Conservation (phyloP, 2,888 invertebrate genomes). For the Athripsodes cinereus region DNA sequence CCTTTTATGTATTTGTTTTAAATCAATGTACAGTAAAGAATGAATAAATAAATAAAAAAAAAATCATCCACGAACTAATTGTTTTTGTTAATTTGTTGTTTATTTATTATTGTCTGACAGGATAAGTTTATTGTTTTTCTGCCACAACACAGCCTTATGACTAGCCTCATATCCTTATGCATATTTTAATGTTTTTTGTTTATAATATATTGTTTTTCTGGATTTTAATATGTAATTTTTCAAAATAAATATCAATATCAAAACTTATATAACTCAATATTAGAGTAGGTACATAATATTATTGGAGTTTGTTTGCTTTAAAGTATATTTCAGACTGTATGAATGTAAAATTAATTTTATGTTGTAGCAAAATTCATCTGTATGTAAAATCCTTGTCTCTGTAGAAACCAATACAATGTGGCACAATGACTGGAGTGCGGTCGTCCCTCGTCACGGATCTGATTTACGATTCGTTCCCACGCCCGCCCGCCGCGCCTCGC, state of each 20-base stretch:
- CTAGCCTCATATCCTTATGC: not conserved
- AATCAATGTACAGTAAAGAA: too few relatives aligned
- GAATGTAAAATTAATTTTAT: too few relatives aligned
- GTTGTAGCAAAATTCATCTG: too few relatives aligned
- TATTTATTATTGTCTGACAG: not conserved
- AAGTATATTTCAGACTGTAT: too few relatives aligned
- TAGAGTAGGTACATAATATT: not conserved
- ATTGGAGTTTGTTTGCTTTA: not conserved
- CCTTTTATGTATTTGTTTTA: too few relatives aligned
- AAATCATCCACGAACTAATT: not conserved
- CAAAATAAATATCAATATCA: not conserved
- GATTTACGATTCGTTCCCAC: not conserved
- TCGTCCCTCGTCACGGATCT: not conserved
- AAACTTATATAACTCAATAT: not conserved
- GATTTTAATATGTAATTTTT: not conserved
- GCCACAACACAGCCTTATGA: not conserved
- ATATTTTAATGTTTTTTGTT: too few relatives aligned
- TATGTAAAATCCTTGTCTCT: not conserved
- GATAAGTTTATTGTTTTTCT: too few relatives aligned
- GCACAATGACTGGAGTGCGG: not conserved
- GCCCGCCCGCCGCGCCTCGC: not conserved
- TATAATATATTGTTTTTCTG: not conserved
- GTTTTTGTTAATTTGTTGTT: too few relatives aligned
- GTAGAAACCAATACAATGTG: constrained; percentile 1
- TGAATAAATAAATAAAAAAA: too few relatives aligned